A percentile compares a stretch with the other conserved stretches of the same genome.
Conservation (phyloP, 92 coral and sea anemone species). For the Anthopleura xanthogrammica region DNA sequence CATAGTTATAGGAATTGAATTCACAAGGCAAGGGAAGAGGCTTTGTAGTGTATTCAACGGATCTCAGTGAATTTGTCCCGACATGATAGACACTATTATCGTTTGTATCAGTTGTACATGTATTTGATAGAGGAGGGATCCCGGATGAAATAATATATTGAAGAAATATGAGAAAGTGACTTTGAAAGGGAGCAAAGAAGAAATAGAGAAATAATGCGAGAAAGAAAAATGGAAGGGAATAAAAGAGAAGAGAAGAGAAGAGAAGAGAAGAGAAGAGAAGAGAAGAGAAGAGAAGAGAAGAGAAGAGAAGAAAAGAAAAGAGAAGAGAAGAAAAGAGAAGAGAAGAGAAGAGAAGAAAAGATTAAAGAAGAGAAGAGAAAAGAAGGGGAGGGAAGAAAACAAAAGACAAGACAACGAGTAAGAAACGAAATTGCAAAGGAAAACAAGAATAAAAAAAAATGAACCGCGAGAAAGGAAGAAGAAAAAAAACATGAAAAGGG, state of each 20-base stretch:
- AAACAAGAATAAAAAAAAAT: not conserved
- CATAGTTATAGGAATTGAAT: no score
- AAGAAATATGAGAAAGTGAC: not conserved
- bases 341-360: not conserved
- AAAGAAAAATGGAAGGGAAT: not conserved
- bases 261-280: not conserved
- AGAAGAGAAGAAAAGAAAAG: not conserved
- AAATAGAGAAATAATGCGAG: not conserved
- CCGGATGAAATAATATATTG: not conserved
- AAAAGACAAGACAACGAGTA: not conserved
- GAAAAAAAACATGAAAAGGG: not conserved
- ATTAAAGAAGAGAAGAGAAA: not conserved
- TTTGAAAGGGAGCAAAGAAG: not conserved
- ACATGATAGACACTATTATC: no score
- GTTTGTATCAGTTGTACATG: no score
- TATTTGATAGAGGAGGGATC: not conserved
- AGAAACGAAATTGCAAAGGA: not conserved
- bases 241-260: not conserved
- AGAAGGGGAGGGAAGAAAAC: not conserved
- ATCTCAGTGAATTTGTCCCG: no score
- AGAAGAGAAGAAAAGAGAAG: not conserved
- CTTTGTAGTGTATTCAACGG: no score
- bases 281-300: not conserved
- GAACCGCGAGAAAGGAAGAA: no score
- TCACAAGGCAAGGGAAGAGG: no score